Evolutionary conservation across 1,140 invertebrate genomes (phyloP).

Genomic region (Limonius californicus): DNA sequence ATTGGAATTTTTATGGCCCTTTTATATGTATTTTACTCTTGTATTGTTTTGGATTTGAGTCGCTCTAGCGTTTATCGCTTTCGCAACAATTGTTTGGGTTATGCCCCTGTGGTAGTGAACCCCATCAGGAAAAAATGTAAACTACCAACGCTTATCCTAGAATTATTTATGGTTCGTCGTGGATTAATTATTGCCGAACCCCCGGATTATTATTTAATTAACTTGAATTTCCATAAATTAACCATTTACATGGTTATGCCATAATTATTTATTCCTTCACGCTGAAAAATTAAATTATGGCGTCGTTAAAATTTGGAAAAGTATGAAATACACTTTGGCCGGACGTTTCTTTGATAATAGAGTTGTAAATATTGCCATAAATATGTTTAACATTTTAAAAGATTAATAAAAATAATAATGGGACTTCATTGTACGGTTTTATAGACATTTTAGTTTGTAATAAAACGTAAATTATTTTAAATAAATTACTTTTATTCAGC

Average conservation of each 20-base stretch:
- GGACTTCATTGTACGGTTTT: too few relatives aligned
- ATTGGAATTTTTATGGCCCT: constrained; percentile 29
- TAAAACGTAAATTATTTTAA: too few relatives aligned
- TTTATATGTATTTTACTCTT: constrained; percentile 16
- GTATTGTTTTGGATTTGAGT: constrained; percentile 21
- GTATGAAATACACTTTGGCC: background rate
- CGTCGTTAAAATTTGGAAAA: background rate
- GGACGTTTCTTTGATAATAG: background rate
- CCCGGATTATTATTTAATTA: background rate
- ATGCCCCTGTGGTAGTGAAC: background rate
- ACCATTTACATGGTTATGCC: background rate
- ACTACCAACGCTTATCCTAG: background rate
- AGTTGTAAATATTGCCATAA: background rate
- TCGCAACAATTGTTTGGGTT: background rate
- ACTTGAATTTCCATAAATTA: background rate
- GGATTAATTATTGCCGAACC: too few relatives aligned
- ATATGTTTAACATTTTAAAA: background rate
- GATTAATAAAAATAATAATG: background rate
- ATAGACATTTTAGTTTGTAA: too few relatives aligned
- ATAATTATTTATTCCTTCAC: background rate
- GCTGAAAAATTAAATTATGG: background rate
- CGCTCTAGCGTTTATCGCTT: background rate
- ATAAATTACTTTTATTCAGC: too few relatives aligned
- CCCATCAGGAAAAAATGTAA: too few relatives aligned
- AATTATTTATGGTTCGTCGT: background rate